A percentile compares a stretch with the other conserved stretches of the same genome.
phyloP scores from a whole-genome alignment of 2,797 vertebrate genomes.

The Hemitrygon akajei region DNA sequence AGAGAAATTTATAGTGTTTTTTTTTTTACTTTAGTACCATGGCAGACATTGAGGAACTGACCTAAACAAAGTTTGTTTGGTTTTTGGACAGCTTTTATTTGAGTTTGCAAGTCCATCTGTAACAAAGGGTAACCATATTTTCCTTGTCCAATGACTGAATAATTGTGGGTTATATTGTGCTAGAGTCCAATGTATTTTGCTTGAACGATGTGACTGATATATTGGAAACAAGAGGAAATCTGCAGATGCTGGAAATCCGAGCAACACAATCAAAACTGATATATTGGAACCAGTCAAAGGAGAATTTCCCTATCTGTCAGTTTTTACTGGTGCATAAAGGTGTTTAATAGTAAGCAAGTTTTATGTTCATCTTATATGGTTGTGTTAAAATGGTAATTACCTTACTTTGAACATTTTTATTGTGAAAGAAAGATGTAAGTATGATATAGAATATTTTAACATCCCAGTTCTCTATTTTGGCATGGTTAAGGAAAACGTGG shows the following conservation, averaged over 20 bases:
- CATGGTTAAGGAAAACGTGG: not conserved
- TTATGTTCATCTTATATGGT: not conserved
- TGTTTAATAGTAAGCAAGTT: not conserved
- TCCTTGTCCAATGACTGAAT: not conserved
- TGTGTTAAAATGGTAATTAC: not conserved
- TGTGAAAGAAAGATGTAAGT: not conserved
- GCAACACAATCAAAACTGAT: not conserved
- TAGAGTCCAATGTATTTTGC: not conserved
- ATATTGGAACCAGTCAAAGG: not conserved
- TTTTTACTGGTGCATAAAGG: not conserved
- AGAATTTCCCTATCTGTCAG: not conserved
- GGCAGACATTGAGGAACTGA: not conserved
- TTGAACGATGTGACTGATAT: not conserved
- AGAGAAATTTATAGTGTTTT: not conserved
- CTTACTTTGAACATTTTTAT: not conserved
- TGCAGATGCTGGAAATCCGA: too few relatives aligned
- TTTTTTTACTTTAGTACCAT: not conserved
- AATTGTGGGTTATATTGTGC: not conserved
- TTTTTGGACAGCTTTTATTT: not conserved
- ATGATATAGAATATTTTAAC: not conserved
- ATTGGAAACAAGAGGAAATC: too few relatives aligned
- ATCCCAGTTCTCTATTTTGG: not conserved
- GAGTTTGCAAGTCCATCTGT: not conserved
- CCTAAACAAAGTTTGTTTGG: not conserved
- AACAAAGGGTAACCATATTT: not conserved